Percentiles rank a stretch among this genome's conserved stretches.
These are phyloP conservation scores for Sphecodes monilicornis DNA, from an alignment of 2,888 invertebrate species.

Conservation along the genomic window DNA sequence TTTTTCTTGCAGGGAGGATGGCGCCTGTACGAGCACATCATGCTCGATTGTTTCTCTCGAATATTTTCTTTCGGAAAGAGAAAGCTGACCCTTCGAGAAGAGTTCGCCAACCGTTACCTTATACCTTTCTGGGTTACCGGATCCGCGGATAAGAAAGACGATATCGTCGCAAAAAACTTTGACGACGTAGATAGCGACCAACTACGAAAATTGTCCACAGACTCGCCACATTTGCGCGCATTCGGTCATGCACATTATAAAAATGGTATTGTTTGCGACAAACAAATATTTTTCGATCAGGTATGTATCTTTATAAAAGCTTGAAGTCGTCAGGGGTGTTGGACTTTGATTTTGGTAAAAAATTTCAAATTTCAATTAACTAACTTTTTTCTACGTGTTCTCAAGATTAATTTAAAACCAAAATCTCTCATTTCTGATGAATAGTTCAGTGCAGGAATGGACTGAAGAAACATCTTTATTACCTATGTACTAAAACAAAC, in stretches of 20 bases:
- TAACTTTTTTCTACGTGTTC: too few relatives aligned
- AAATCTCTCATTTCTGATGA: too few relatives aligned
- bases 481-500: too few relatives aligned
- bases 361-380: too few relatives aligned
- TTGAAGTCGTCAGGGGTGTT: too few relatives aligned
- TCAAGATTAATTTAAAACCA: too few relatives aligned
- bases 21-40: conserved; percentile 16
- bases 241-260: neutral
- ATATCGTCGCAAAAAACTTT: conserved; percentile 57
- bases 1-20: conserved; percentile 26
- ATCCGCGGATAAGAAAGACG: conserved; percentile 68
- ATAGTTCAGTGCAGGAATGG: too few relatives aligned
- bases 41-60: conserved; percentile 58
- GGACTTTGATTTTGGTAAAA: too few relatives aligned
- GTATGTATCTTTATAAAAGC: too few relatives aligned
- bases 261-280: neutral
- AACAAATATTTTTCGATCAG: neutral
- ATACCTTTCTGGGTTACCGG: conserved; percentile 69
- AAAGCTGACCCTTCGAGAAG: conserved; percentile 67
- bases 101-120: conserved; percentile 59
- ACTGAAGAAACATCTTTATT: too few relatives aligned
- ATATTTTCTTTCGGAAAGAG: conserved; percentile 61
- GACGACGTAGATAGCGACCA: conserved; percentile 32
- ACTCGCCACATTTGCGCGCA: neutral
- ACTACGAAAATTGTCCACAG: conserved; percentile 32